Evolutionary conservation across 2,797 vertebrate genomes (phyloP), one percentile per base, ranked within the genome.

Genomic region (Notolabrus celidotus): DNA sequence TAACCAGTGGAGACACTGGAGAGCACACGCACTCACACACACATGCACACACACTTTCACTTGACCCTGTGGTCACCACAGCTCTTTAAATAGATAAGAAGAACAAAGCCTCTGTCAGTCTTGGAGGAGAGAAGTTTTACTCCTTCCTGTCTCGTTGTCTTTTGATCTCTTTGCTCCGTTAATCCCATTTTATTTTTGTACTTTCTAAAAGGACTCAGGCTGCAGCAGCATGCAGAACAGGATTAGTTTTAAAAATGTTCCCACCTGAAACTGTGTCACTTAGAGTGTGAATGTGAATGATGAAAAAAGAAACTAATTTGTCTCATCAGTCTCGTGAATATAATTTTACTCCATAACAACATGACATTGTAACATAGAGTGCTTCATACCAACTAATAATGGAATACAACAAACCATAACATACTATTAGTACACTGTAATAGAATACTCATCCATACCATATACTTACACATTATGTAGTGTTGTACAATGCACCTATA

Each of bases 71-170:
- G 69, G 12, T 76, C 64, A 67, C 20, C 36, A 11, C 27, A 29
- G 17, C 19, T 60, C 82, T 71, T 85, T 78, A 69, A 86, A 87
- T 78, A 86, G 86, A 78, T 45, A 62, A 17, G 29, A 58, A 58
- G 59, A 25, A 60, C 72, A 67, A 77, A 80, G 75, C 38, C 58
- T 52, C 62, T 63, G 63, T 77, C 56, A 60, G 78, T 61, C 59
- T 50, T 36, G 15, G 22, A 64, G 57, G 66, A 60, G 53, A 62
- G 55, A 10, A 16, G 56, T 42, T 60, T 39, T 45, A 34, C 70
- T 36, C 67, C 54, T 65, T 46, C 23, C 31, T 58, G 64, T 42
- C 47, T 65, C 34, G 14, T 41, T 73, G 65, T 79, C 81, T 63
- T 82, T 73, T 77, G 22, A 85, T 79, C 55, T 58, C 34, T 67